phyloP scores from a whole-genome alignment of 2,888 invertebrate genomes.

The Caenorhabditis imperialis region DNA sequence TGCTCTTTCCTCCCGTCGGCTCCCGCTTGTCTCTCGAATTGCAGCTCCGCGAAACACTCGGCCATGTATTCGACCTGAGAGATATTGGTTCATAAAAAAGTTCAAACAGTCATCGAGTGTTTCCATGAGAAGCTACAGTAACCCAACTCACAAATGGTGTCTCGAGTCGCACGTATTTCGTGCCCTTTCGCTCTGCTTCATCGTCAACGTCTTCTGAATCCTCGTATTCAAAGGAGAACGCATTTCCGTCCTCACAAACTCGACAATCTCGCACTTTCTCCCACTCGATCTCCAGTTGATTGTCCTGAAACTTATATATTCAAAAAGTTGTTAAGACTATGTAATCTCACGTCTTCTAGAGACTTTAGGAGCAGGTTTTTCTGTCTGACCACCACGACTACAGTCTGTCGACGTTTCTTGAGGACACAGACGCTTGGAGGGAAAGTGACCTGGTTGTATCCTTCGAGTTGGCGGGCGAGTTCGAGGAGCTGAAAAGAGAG shows the following conservation, averaged over 20 bases:
- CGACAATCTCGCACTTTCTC: conserved; percentile 30
- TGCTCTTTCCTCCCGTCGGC: conserved; percentile 40
- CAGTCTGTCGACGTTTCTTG: conserved; percentile 27
- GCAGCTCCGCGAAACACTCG: conserved; percentile 87
- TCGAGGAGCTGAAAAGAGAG: conserved; percentile 84
- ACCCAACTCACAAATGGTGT: conserved; percentile 46
- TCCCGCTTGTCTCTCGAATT: conserved; percentile 61
- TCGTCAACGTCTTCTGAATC: conserved; percentile 84
- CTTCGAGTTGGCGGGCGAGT: conserved; percentile 88
- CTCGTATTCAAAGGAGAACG: conserved; percentile 90
- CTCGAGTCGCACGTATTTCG: conserved; percentile 38
- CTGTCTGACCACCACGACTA: conserved; percentile 34
- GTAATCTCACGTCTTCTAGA: conserved; percentile 32
- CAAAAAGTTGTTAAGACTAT: neutral
- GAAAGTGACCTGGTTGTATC: conserved; percentile 93
- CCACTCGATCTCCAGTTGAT: conserved; percentile 49
- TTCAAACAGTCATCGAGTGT: no score
- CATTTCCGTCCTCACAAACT: conserved; percentile 92
- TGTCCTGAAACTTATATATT: conserved; percentile 11
- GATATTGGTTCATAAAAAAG: no score
- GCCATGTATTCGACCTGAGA: conserved; percentile 89
- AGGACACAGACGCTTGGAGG: conserved; percentile 85
- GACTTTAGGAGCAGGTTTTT: conserved; percentile 34
- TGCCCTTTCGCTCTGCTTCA: neutral
- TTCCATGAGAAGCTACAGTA: conserved; percentile 77